Conservation (phyloP, 2,888 invertebrate species). For the Apomyelois bistriatella region DNA sequence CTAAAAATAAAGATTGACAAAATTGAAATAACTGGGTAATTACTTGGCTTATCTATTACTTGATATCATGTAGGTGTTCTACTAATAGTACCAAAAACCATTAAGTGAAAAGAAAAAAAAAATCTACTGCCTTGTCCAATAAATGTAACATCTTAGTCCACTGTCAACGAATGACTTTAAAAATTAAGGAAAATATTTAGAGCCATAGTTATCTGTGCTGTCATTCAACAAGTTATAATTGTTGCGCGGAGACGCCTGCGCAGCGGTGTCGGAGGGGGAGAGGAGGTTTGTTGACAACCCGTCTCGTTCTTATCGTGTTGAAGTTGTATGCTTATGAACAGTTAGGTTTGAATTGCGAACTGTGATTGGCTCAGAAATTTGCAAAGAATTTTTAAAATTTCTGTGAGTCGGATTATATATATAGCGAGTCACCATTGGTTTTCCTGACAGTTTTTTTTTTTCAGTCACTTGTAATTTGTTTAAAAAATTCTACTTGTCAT, state of each 20-base stretch:
- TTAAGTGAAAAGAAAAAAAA: neutral
- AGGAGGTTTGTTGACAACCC: constrained; percentile 1
- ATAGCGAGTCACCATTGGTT: too few species aligned
- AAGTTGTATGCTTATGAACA: neutral
- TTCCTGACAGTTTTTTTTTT: too few species aligned
- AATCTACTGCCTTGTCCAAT: constrained; percentile 11
- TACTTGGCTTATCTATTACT: too few species aligned
- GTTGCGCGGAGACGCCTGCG: constrained; percentile 21
- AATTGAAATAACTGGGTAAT: too few species aligned
- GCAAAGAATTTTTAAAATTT: too few species aligned
- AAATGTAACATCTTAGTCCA: constrained; percentile 21
- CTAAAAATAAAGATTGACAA: too few species aligned
- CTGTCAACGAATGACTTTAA: constrained; percentile 50
- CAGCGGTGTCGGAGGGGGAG: neutral
- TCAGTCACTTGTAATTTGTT: too few species aligned
- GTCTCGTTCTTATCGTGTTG: neutral
- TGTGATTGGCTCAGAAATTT: neutral
- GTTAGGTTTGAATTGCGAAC: neutral
- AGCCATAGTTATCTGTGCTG: constrained; percentile 49
- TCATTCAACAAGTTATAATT: constrained; percentile 46
- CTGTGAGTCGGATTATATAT: too few species aligned
- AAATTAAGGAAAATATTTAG: constrained; percentile 69
- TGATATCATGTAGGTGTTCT: too few species aligned
- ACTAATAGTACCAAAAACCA: too few species aligned
- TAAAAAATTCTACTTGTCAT: too few species aligned